Conservation (phyloP, 2,888 invertebrate genomes). For the Athalia rosae region DNA sequence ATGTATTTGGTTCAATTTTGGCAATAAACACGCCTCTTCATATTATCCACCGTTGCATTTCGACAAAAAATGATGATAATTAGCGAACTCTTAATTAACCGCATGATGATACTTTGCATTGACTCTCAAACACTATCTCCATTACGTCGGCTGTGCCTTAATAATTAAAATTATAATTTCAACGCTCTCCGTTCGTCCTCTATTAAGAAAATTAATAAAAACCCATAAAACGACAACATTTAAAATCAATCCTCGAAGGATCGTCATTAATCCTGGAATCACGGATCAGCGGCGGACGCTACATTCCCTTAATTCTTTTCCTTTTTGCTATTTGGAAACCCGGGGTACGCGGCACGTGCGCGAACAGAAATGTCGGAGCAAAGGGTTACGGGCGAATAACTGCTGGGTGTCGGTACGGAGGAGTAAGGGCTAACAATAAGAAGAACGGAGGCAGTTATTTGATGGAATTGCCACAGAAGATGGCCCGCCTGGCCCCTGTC, state of each 20-base stretch:
- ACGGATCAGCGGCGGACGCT: background rate
- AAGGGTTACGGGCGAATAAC: conserved; percentile 35
- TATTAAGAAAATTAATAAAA: background rate
- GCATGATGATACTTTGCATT: no score
- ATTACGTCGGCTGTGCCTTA: no score
- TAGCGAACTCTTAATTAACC: no score
- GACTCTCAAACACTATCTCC: no score
- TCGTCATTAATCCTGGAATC: conserved; percentile 17
- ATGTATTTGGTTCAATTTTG: no score
- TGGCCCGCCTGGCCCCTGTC: conserved; percentile 37
- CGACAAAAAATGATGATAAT: no score
- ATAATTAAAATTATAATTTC: no score
- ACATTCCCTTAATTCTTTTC: background rate
- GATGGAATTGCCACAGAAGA: conserved; percentile 63
- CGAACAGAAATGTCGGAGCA: conserved; percentile 33
- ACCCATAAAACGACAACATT: background rate
- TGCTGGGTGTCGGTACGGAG: no score
- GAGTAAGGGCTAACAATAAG: background rate
- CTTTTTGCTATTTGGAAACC: conserved; percentile 25
- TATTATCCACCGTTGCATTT: no score
- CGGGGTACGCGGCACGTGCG: conserved; percentile 15
- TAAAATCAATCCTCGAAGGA: conserved; percentile 21
- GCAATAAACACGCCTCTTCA: no score
- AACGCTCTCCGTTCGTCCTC: no score
- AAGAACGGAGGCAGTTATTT: conserved; percentile 65